These are phyloP conservation scores for Polypterus bichir DNA, from an alignment of 2,113 vertebrate genomes.

Conservation along the genomic window DNA sequence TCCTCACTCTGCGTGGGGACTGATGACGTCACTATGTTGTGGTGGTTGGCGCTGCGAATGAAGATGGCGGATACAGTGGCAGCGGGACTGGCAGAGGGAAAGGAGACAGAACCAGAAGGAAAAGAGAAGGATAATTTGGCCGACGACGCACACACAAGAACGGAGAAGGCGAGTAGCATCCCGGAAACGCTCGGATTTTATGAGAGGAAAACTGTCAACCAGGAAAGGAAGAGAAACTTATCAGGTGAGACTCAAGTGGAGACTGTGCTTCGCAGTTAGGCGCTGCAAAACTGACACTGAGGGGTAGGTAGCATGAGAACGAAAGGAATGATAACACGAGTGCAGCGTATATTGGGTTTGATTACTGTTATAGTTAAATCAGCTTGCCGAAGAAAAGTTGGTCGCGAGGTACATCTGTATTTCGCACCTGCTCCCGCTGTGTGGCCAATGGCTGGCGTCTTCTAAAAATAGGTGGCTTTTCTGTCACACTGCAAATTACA, in stretches of 20 bases:
- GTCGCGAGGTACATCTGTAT: too few species aligned
- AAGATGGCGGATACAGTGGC: constrained; percentile 63
- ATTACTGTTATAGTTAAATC: too few species aligned
- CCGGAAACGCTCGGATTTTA: constrained; percentile 44
- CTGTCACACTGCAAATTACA: too few species aligned
- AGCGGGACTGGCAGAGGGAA: constrained; percentile 46
- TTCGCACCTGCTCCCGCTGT: too few species aligned
- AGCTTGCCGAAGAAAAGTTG: too few species aligned
- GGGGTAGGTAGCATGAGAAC: too few species aligned
- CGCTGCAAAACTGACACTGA: too few species aligned
- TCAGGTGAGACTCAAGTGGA: constrained; percentile 41
- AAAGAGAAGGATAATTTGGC: constrained; percentile 12
- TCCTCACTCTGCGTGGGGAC: constrained; percentile 1
- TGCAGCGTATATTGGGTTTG: too few species aligned
- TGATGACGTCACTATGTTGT: constrained; percentile 36
- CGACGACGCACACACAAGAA: constrained; percentile 12
- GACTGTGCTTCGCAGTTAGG: too few species aligned
- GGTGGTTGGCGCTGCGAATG: constrained; percentile 30
- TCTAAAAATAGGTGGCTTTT: too few species aligned
- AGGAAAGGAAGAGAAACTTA: constrained; percentile 38
- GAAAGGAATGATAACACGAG: too few species aligned
- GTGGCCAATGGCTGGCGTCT: too few species aligned
- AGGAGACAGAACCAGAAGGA: constrained; percentile 43
- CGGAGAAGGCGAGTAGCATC: constrained; percentile 20
- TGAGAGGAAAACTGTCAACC: constrained; percentile 38